Conservation (phyloP, 2,113 vertebrate genomes). For the Alces alces region DNA sequence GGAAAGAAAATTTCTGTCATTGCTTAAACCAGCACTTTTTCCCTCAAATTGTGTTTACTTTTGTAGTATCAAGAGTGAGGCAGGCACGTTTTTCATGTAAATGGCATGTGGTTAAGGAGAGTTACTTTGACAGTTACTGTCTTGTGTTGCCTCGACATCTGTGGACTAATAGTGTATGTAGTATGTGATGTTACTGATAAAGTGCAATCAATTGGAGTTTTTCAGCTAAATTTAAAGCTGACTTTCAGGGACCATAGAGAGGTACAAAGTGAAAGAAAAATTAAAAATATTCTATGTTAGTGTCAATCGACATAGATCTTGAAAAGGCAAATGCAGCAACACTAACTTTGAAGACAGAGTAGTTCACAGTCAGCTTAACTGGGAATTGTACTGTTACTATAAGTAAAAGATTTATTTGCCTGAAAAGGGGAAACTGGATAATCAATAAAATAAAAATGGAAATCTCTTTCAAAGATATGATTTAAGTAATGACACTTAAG, state of each 20-base stretch:
- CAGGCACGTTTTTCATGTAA: conserved; percentile 78
- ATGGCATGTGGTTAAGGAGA: conserved; percentile 71
- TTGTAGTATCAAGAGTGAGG: conserved; percentile 74
- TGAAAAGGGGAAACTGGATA: not conserved
- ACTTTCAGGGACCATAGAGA: conserved; percentile 32
- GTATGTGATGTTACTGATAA: conserved; percentile 73
- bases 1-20: conserved; percentile 50
- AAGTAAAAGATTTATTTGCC: conserved; percentile 21
- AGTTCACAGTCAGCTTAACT: conserved; percentile 44
- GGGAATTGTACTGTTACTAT: conserved; percentile 41
- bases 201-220: conserved; percentile 73
- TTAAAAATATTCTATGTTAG: conserved; percentile 69
- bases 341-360: conserved; percentile 70
- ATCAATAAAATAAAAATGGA: conserved; percentile 51
- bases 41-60: conserved; percentile 74
- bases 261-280: conserved; percentile 71
- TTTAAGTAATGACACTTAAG: not conserved
- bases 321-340: conserved; percentile 74
- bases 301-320: conserved; percentile 75
- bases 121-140: conserved; percentile 76
- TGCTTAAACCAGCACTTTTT: conserved; percentile 64
- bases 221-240: conserved; percentile 58
- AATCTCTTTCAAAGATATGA: conserved; percentile 24
- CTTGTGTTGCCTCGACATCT: conserved; percentile 71
- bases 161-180: conserved; percentile 68